Evolutionary conservation across 2,797 vertebrate genomes (phyloP).

Genomic region (Hapalemur alaotrensis): DNA sequence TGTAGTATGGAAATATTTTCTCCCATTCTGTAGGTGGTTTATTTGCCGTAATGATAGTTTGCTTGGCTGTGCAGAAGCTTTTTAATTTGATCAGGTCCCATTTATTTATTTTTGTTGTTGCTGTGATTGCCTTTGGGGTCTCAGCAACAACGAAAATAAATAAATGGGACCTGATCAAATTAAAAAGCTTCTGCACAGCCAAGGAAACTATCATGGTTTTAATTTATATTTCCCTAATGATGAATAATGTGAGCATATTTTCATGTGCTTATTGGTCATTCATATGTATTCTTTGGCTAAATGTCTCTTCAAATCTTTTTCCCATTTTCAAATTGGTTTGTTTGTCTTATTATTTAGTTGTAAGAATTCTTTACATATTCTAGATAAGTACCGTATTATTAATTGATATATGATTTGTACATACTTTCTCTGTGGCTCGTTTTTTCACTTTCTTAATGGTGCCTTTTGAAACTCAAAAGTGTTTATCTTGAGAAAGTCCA

Average conservation of each 20-base stretch:
- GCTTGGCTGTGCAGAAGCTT: no score
- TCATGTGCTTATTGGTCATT: background rate
- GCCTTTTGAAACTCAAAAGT: background rate
- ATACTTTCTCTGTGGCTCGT: background rate
- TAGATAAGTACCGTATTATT: background rate
- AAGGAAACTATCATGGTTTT: background rate
- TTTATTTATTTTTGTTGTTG: no score
- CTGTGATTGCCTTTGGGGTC: no score
- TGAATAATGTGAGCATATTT: background rate
- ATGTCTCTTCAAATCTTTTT: background rate
- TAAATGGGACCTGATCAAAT: no score
- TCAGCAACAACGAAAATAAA: no score
- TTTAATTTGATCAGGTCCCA: no score
- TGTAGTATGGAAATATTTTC: no score
- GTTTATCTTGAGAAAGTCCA: background rate
- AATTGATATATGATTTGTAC: background rate
- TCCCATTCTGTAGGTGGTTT: no score
- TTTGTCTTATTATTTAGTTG: background rate
- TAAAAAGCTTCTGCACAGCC: no score
- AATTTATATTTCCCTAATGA: background rate
- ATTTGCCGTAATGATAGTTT: no score
- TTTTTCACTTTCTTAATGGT: background rate
- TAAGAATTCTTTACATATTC: background rate
- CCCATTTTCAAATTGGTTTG: background rate
- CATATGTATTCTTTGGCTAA: background rate